phyloP scores from a whole-genome alignment of 2,113 vertebrate species.

The Cynocephalus volans region DNA sequence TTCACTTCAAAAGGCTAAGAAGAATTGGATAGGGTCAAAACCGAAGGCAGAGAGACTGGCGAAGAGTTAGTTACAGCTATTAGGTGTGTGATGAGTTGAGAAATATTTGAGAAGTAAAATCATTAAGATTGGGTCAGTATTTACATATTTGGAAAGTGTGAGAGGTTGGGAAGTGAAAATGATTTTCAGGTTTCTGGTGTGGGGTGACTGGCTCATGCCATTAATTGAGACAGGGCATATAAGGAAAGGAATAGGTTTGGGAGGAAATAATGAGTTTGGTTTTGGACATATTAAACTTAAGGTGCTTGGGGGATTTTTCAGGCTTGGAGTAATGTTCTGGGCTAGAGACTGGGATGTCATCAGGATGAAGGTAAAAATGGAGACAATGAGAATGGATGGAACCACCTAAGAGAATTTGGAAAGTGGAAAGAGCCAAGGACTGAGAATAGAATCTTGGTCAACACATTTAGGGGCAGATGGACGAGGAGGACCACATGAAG shows the following conservation, averaged over 20 bases:
- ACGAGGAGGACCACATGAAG: constrained; percentile 22
- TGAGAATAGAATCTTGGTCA: not conserved
- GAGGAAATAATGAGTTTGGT: constrained; percentile 41
- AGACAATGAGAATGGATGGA: not conserved
- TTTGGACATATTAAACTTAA: constrained; percentile 28
- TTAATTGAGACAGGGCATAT: not conserved
- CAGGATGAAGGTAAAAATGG: constrained; percentile 42
- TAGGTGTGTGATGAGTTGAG: constrained; percentile 2
- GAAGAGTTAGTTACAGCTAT: not conserved
- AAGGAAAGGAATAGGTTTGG: constrained; percentile 33
- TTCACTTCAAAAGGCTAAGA: constrained; percentile 29
- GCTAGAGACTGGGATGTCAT: not conserved
- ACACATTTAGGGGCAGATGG: not conserved
- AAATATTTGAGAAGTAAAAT: constrained; percentile 58
- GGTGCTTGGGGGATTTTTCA: constrained; percentile 17
- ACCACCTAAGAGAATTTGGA: not conserved
- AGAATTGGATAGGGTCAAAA: constrained; percentile 30
- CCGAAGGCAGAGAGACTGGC: not conserved
- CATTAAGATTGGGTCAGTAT: not conserved
- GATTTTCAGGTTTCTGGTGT: constrained; percentile 13
- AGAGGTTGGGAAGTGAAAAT: not conserved
- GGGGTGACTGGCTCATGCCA: not conserved
- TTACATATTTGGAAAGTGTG: not conserved
- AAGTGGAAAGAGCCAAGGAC: constrained; percentile 50
- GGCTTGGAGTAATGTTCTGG: constrained; percentile 29